Base-by-base conservation (phyloP, 2,797 vertebrate genomes). In the Naso thynnoides region DNA sequence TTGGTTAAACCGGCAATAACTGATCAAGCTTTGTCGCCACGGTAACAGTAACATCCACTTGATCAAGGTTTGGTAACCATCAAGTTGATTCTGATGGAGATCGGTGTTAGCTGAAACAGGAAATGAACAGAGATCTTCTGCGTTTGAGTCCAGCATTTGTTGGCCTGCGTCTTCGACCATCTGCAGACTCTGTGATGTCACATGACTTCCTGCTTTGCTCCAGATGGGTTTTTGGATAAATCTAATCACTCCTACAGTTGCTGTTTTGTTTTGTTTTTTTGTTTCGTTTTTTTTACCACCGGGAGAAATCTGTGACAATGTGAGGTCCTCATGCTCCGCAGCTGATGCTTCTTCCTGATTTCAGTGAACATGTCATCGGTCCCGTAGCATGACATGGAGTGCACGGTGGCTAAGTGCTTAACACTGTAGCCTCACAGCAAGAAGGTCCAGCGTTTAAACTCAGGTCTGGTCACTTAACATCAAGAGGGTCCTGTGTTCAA, bases 141-240 rank as follows among this genome's bases (percentile, higher is more conserved):
- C 3, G 16, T 57, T 57, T 4, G 24, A 38, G n/a, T 24, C 5
- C 0, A 3, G 5, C 15, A 1, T 13, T 50, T 54, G 23, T 33
- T 52, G 31, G 24, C 29, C 29, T 39, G 58, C 48, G 56, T 33
- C 23, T 61, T 36, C 47, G 49, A 14, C 16, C 15, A 31, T 59
- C 38, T 29, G 27, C 55, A 24, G 47, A 24, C 33, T 59, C 26
- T 23, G 11, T 41, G 33, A 73, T 9, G n/a, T 31, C 36, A 23
- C 6, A 33, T 10, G 13, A 45, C 24, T 56, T 76, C 68, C 53
- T 63, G 33, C n/a, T 65, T 24, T 57, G 31, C 38, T 66, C 16
- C 44, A 5, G 10, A 45, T 2, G 5, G 33, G 33, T 36, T 36
- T 36, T 10, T 8, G n/a, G n/a, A n/a, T n/a, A n/a, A n/a, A n/a